A percentile compares a stretch with the other conserved stretches of the same genome.
Conservation (phyloP, 2,113 vertebrate species). For the Lota lota region DNA sequence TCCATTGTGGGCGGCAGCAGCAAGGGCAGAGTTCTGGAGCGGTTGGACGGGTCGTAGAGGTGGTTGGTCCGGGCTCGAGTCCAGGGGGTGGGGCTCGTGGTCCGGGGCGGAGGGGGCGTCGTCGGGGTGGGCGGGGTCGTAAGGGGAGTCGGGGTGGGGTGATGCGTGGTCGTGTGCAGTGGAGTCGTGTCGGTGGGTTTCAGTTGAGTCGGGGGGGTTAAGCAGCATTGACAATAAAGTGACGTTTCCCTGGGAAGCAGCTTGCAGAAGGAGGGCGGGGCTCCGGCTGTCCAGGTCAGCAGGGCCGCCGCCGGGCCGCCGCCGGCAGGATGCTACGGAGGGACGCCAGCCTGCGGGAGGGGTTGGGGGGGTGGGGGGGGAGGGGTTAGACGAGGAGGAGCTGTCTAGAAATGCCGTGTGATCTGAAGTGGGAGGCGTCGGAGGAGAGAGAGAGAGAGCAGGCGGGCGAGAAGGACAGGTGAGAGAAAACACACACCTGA, state of each 20-base stretch:
- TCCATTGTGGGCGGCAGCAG: constrained; percentile 98
- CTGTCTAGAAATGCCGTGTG: constrained; percentile 51
- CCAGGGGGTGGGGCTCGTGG: constrained; percentile 27
- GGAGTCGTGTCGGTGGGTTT: constrained; percentile 10
- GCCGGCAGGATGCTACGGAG: constrained; percentile 93
- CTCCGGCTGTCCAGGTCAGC: constrained; percentile 97
- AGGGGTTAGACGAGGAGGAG: constrained; percentile 49
- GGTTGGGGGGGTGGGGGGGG: constrained; percentile 39
- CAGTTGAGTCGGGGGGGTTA: constrained; percentile 87
- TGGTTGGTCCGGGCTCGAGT: constrained; percentile 42
- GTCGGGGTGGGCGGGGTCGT: constrained; percentile 66
- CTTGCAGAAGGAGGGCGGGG: constrained; percentile 98
- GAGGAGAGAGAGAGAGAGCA: constrained; percentile 20
- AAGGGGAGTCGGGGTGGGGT: constrained; percentile 79
- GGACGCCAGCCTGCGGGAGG: constrained; percentile 92
- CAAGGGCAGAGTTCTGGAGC: constrained; percentile 94
- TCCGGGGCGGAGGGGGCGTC: constrained; percentile 41
- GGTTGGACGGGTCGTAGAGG: constrained; percentile 62
- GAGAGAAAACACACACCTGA: constrained; percentile 34
- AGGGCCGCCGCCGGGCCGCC: constrained; percentile 85
- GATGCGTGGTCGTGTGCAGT: constrained; percentile 78
- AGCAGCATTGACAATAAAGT: constrained; percentile 99
- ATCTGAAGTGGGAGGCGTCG: constrained; percentile 23
- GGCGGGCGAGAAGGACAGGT: constrained; percentile 7
- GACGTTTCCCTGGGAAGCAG: constrained; percentile 99